Evolutionary conservation across 2,888 invertebrate genomes (phyloP), one percentile per base, ranked within the genome.

Genomic region (Apantesis nais): DNA sequence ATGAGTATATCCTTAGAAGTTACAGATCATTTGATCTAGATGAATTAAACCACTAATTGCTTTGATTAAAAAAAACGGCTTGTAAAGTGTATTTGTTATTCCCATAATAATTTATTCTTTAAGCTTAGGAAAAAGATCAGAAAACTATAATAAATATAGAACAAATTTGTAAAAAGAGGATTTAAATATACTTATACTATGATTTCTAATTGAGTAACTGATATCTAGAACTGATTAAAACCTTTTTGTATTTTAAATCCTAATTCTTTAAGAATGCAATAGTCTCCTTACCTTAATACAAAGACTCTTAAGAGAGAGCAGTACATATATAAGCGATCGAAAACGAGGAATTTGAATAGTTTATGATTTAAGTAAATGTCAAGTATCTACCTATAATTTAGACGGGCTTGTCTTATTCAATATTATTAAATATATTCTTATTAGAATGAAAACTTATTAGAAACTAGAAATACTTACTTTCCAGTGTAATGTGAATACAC

Each of bases 401-500:
- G n/a, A n/a, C n/a, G n/a, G n/a, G n/a, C n/a, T n/a, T n/a, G n/a
- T n/a, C n/a, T n/a, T n/a, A n/a, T n/a, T n/a, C n/a, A n/a, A n/a
- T n/a, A n/a, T n/a, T n/a, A n/a, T n/a, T n/a, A n/a, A 41, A 7
- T 60, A 66, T 19, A 71, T 75, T 73, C 75, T 64, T 70, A 70
- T 74, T 71, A 70, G 71, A 75, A 70, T 62, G n/a, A 14, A 11
- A 25, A n/a, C 2, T 4, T 44, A 31, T 44, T n/a, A 75, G n/a
- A n/a, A n/a, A n/a, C n/a, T 62, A 41, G 44, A 71, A 22, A 7
- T 71, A 91, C 93, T 91, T 90, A 96, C 96, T 96, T 96, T 85
- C 96, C 96, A 68, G 98, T 98, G 71, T 98, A 97, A 90, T 98
- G 98, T 0, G 98, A 98, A 88, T 98, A 98, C 62, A 98, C 97